Evolutionary conservation across 2,113 vertebrate genomes (phyloP).

Genomic region (Zootoca vivipara): DNA sequence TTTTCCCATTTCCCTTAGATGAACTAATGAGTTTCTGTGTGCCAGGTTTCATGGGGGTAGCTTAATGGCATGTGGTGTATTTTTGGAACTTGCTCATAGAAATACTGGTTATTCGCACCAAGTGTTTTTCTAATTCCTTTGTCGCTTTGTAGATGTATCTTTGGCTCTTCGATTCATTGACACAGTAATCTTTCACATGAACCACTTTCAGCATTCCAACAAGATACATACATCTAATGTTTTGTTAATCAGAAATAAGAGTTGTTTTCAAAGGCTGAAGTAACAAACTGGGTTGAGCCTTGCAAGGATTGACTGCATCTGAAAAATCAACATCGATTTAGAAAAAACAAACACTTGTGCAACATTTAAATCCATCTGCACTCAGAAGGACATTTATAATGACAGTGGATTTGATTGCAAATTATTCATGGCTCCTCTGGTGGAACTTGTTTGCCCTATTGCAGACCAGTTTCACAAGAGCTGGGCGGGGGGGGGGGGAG

Average conservation of each 20-base stretch:
- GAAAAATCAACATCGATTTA: neutral
- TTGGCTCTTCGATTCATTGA: neutral
- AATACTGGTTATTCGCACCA: neutral
- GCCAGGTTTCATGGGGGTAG: neutral
- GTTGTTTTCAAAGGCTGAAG: neutral
- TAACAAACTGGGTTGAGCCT: neutral
- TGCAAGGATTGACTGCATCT: neutral
- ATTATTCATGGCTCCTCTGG: neutral
- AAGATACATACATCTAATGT: neutral
- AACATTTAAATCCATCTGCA: neutral
- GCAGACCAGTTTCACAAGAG: too few species aligned
- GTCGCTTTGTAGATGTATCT: neutral
- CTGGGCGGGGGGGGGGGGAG: too few species aligned
- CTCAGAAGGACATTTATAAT: neutral
- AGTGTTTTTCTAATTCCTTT: slow-evolving; percentile 13
- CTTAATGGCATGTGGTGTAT: neutral
- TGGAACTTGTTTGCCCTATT: neutral
- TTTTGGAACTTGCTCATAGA: neutral
- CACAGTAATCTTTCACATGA: neutral
- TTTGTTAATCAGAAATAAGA: neutral
- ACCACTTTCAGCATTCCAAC: neutral
- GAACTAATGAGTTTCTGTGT: neutral
- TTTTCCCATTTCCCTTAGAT: neutral
- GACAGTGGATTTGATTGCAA: neutral
- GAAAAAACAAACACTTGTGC: neutral